phyloP scores from a whole-genome alignment of 1,140 invertebrate genomes.

The Eriosoma lanigerum region DNA sequence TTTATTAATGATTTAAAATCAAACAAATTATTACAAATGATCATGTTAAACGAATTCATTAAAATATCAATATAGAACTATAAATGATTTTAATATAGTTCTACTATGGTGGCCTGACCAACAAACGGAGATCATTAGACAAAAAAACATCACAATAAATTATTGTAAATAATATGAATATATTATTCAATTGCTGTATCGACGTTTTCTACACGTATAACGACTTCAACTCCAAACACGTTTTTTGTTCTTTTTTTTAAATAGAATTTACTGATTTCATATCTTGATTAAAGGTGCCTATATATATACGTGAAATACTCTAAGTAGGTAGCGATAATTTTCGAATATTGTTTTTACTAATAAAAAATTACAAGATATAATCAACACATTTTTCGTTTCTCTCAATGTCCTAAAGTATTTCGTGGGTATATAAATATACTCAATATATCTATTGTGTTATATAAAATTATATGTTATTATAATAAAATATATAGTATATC shows the following conservation, averaged over 20 bases:
- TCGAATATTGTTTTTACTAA: no score
- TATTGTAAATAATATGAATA: no score
- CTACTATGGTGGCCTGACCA: neutral
- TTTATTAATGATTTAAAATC: neutral
- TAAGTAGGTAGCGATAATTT: no score
- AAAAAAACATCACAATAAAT: slow-evolving; percentile 7
- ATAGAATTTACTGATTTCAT: slow-evolving; percentile 16
- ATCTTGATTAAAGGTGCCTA: neutral
- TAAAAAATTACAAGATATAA: no score
- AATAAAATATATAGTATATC: no score
- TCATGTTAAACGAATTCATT: neutral
- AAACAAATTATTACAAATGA: neutral
- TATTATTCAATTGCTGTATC: no score
- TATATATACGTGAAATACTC: no score
- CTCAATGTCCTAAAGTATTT: no score
- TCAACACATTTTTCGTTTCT: no score
- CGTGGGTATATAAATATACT: no score
- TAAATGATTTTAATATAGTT: neutral
- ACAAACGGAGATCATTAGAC: neutral
- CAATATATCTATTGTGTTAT: no score
- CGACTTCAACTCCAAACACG: slow-evolving; percentile 4
- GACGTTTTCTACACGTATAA: neutral
- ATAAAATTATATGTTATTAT: no score
- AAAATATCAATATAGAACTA: neutral
- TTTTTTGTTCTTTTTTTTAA: neutral